Evolutionary conservation across 2,113 vertebrate genomes (phyloP).

Genomic region (Merops nubicus): DNA sequence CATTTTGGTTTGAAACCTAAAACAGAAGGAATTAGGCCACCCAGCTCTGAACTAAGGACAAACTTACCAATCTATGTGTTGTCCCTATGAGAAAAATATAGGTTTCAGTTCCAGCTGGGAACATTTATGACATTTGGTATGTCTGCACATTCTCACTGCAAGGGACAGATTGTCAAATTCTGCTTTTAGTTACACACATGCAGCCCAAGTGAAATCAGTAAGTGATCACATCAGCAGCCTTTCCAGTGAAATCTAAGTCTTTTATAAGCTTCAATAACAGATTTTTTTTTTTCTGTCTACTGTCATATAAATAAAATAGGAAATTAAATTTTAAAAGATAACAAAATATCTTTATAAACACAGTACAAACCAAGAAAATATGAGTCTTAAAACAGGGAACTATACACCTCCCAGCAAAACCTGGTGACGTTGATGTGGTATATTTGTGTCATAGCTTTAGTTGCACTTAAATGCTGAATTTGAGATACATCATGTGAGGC

Average conservation of each 20-base stretch:
- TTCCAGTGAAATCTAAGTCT: slow-evolving; percentile 53
- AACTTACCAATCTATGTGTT: slow-evolving; percentile 43
- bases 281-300: slow-evolving; percentile 30
- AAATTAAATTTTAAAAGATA: slow-evolving; percentile 70
- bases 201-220: slow-evolving; percentile 17
- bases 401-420: not conserved
- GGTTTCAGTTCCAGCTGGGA: slow-evolving; percentile 63
- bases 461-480: slow-evolving; percentile 21
- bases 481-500: slow-evolving; percentile 2
- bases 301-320: slow-evolving; percentile 71
- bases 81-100: slow-evolving; percentile 45
- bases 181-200: slow-evolving; percentile 42
- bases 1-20: slow-evolving; percentile 61
- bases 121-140: slow-evolving; percentile 65
- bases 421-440: not conserved
- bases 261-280: slow-evolving; percentile 56
- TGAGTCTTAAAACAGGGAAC: not conserved
- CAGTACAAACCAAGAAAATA: slow-evolving; percentile 23
- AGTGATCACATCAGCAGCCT: slow-evolving; percentile 2
- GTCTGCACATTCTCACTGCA: slow-evolving; percentile 63
- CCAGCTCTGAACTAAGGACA: slow-evolving; percentile 57
- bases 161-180: slow-evolving; percentile 58
- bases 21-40: slow-evolving; percentile 63
- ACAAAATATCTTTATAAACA: slow-evolving; percentile 46
- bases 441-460: slow-evolving; percentile 1